Evolutionary conservation across 2,113 vertebrate genomes (phyloP), one percentile per base, ranked within the genome.

Genomic region (Hyperopisus bebe): DNA sequence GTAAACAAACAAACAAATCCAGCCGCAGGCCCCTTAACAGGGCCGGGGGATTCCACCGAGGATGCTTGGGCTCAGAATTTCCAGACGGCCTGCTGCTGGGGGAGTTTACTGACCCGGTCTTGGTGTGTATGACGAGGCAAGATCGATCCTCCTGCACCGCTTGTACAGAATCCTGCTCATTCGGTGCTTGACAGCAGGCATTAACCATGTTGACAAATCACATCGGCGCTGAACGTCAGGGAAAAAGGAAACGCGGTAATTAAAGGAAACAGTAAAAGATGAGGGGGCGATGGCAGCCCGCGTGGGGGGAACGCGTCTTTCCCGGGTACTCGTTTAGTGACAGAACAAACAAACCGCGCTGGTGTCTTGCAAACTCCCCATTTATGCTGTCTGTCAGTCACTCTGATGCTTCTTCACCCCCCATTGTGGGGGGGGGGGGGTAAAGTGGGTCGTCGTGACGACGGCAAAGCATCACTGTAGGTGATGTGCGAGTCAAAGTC

Each of bases 151-250:
- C 27, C 31, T 31, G 31, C 17, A 27, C 51, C 48, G 27, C 31
- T 89, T 31, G 53, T 48, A 50, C 87, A 74, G 58, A 58, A 55
- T 74, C n/a, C 9, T n/a, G 17, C 44, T 10, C 21, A 27, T n/a
- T 74, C 44, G 21, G 15, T 9, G 46, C n/a, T 47, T 77, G 88
- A 42, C 88, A 74, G 48, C 48, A 10, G 51, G 70, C 48, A 89
- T 89, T 89, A 82, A 80, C 44, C 47, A 35, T 35, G 66, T 70
- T 88, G 88, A 88, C 44, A 17, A 70, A 88, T 88, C 62, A 74
- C 88, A 35, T 77, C 46, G 31, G 9, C 15, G 42, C 62, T 7
- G 46, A 27, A 27, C 44, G 3, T 62, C 42, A 58, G 82, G 87
- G 55, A 74, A 88, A 46, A 19, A 66, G 58, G 58, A 48, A n/a